Conservation (phyloP, 2,797 vertebrate species). For the Adrianichthys oophorus region DNA sequence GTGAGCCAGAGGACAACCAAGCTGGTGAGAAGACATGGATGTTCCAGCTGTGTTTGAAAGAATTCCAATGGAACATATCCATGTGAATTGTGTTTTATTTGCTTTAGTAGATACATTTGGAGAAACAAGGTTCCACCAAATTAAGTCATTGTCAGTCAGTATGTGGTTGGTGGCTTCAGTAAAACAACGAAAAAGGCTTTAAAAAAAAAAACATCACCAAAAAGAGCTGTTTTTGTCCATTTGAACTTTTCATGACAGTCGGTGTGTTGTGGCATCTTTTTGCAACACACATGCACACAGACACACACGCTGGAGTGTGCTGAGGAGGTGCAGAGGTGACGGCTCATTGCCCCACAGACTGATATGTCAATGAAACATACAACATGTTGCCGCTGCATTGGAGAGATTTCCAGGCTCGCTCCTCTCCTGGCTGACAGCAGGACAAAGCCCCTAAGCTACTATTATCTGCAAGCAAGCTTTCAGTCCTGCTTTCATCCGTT, state of each 20-base stretch:
- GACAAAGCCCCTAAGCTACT: conserved; percentile 74
- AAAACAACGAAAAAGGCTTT: no score
- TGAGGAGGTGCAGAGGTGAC: conserved; percentile 55
- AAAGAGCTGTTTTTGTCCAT: conserved; percentile 4
- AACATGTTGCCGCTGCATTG: conserved; percentile 69
- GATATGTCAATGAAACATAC: conserved; percentile 76
- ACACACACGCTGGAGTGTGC: conserved; percentile 34
- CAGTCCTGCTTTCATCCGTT: conserved; percentile 59
- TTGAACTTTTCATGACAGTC: no score
- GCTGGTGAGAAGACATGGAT: conserved; percentile 31
- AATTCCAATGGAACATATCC: background rate
- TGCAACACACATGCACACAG: conserved; percentile 22
- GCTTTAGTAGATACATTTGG: background rate
- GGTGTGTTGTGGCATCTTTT: conserved; percentile 14
- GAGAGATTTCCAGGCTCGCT: conserved; percentile 62
- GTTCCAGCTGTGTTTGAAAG: conserved; percentile 9
- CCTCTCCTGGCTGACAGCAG: conserved; percentile 74
- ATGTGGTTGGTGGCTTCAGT: no score
- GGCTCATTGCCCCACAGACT: conserved; percentile 71
- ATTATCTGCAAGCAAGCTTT: conserved; percentile 67
- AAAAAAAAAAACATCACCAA: background rate
- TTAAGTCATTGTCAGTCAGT: no score
- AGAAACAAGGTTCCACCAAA: background rate
- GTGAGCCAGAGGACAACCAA: conserved; percentile 67
- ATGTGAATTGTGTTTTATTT: background rate